Evolutionary conservation across 2,113 vertebrate species (phyloP).

Genomic region (Microcebus griseorufus): DNA sequence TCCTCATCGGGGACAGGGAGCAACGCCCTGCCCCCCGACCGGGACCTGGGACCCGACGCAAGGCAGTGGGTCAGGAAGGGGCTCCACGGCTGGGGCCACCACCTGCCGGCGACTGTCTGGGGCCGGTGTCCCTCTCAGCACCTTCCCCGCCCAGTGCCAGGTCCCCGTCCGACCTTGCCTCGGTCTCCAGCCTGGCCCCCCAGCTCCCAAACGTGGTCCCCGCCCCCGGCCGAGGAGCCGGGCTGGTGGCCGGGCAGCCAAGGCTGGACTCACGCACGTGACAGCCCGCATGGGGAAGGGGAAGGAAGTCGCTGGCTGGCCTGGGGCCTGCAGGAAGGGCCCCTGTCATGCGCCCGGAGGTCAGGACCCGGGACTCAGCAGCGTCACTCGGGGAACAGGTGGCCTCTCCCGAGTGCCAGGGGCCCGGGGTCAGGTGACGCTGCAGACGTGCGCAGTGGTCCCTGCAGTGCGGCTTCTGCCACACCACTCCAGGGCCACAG

Average conservation of each 20-base stretch:
- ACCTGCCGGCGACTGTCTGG: background rate
- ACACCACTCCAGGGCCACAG: background rate
- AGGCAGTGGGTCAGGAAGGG: background rate
- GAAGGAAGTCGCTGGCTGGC: background rate
- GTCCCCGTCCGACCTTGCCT: background rate
- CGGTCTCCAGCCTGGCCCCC: too few relatives aligned
- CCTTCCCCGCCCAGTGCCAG: background rate
- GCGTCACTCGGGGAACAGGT: background rate
- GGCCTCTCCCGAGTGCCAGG: background rate
- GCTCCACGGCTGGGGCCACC: fast-evolving
- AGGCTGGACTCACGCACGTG: background rate
- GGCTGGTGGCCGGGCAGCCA: too few relatives aligned
- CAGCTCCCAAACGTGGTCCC: background rate
- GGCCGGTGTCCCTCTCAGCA: background rate
- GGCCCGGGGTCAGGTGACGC: background rate
- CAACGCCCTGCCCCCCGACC: background rate
- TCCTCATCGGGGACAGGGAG: background rate
- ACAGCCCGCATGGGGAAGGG: background rate
- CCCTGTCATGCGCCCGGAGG: background rate
- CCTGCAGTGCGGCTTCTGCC: too few relatives aligned
- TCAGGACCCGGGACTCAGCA: background rate
- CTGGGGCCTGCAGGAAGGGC: background rate
- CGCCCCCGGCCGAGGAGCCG: background rate
- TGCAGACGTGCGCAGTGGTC: fast-evolving
- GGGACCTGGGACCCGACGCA: background rate